phyloP scores from a whole-genome alignment of 2,888 invertebrate species.

The Chrysopilus asiliformis region DNA sequence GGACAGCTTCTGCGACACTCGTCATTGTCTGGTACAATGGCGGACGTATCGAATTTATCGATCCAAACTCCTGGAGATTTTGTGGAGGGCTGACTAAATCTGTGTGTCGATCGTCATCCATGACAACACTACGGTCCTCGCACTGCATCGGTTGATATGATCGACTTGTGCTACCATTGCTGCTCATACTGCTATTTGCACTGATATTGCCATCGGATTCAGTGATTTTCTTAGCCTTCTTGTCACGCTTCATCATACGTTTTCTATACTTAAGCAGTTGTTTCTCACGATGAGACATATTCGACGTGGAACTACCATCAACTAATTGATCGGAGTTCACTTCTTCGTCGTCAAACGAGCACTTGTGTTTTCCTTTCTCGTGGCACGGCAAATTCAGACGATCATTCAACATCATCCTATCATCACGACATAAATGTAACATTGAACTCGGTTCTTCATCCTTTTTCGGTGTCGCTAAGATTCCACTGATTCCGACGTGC shows the following conservation, averaged over 20 bases:
- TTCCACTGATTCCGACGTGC: neutral
- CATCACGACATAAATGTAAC: too few relatives aligned
- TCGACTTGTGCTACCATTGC: neutral
- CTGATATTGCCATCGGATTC: slow-evolving; percentile 2
- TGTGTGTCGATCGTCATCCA: slow-evolving; percentile 2
- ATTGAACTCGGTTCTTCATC: neutral
- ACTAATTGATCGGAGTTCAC: slow-evolving; percentile 33
- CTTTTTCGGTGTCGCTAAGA: neutral
- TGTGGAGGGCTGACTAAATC: slow-evolving; percentile 9
- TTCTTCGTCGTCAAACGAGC: slow-evolving; percentile 59
- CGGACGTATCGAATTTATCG: slow-evolving; percentile 21
- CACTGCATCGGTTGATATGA: neutral
- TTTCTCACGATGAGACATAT: slow-evolving; percentile 30
- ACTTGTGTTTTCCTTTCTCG: slow-evolving; percentile 63
- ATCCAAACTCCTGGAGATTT: slow-evolving; percentile 14
- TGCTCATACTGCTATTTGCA: neutral
- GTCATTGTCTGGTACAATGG: slow-evolving; percentile 19
- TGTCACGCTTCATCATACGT: slow-evolving; percentile 34
- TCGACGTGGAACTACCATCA: slow-evolving; percentile 11
- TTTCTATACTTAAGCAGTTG: slow-evolving; percentile 35
- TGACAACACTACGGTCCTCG: neutral
- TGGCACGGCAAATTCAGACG: slow-evolving; percentile 38
- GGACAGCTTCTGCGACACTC: slow-evolving; percentile 17
- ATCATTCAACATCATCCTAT: slow-evolving; percentile 12
- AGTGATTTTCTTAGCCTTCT: slow-evolving; percentile 20